Evolutionary conservation across 1,140 invertebrate species (phyloP), one percentile per base, ranked within the genome.

Genomic region (Acromyrmex echinatior): DNA sequence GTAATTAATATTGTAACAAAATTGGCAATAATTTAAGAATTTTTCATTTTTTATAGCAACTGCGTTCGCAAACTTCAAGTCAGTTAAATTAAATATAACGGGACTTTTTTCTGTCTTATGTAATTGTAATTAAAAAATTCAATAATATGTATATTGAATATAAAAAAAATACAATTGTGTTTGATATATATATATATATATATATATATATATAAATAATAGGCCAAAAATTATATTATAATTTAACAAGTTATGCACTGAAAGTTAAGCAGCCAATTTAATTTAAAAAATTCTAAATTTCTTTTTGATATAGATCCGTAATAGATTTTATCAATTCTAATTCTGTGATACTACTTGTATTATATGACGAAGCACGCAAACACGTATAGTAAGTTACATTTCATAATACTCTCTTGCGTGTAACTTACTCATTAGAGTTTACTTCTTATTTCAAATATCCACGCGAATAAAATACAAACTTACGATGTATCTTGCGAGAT

Each of bases 311-410:
- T 35, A 35, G 5, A 68, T 79, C 16, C 45, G 3, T 51, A 79
- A 80, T 80, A 14, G 45, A 80, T 80, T 80, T 70, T 70, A 80
- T 80, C 65, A 70, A 80, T 80, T 68, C 62, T 58, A 80, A 70
- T 70, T 56, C 31, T 56, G 18, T 45, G 31, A 80, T 80, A 14
- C 4, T 68, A n/a, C n/a, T n/a, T n/a, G n/a, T n/a, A 35, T 68
- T 56, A 25, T 25, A 21, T 68, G 65, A 68, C 9, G 4, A 4
- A 39, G 31, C 78, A 39, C 63, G 28, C 78, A 25, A 78, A 39
- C 16, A 66, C 25, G 6, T 79, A 31, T 25, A 68, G n/a, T 28
- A 51, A 68, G 18, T 53, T 53, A 31, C 62, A 66, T 56, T 80
- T 39, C 49, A 28, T 51, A 80, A 70, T 80, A 56, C 63, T 70